Evolutionary conservation across 2,113 vertebrate species (phyloP), one percentile per base, ranked within the genome.

Genomic region (Australoheros scitulus): DNA sequence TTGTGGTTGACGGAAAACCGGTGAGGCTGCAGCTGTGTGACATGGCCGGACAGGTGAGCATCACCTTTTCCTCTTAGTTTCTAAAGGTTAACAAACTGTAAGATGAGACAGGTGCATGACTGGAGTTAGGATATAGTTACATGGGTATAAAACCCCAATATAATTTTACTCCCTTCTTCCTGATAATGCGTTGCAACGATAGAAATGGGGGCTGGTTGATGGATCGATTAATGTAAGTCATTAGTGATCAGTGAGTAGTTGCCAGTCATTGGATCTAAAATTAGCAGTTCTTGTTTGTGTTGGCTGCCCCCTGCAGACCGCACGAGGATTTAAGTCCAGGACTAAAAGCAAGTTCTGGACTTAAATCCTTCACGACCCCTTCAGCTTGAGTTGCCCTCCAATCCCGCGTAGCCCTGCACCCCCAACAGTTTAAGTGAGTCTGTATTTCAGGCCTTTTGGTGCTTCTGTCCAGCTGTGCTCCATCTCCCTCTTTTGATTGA

Each of bases 1-100:
- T 99, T 20, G 97, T 96, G 43, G 97, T 99, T 22, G 97, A 99
- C 79, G 97, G 97, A 1, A 96, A 94, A 82, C 97, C 97, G 0
- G 96, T 98, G 93, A 93, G 95, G 85, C 95, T 99, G 61, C 97
- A 98, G 94, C 97, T 99, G 81, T 98, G 97, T 81, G 97, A 99
- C 96, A 97, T 95, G 17, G 97, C 97, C 2, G 97, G 97, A 92
- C 97, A 98, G 97, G 97, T 99, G 90, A 95, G 88, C 29, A 6
- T 17, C 38, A 3, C 29, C 13, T 17, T 15, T 1, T 20, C 22
- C 10, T 34, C 14, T 11, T 52, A 3, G 34, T 56, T n/a, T 61
- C 14, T 68, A 1, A 50, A 14, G 11, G 6, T 0, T 3, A 70
- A 0, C 14, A 52, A 0, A 47, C 15, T 0, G n/a, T 11, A 41